Conservation (phyloP, 2,113 vertebrate genomes). For the Lasiurus cinereus region DNA sequence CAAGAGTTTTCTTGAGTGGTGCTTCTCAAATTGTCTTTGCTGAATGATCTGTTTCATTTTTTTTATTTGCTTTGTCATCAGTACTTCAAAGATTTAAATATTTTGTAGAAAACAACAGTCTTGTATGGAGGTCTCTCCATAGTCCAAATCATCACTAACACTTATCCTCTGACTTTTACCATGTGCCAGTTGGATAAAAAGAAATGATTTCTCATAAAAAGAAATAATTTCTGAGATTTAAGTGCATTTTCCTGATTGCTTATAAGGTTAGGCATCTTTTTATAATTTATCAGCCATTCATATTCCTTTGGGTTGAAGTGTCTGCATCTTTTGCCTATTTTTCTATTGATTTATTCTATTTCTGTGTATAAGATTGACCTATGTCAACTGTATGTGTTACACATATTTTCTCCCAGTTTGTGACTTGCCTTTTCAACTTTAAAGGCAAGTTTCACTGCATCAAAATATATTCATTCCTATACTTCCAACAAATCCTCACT, state of each 20-base stretch:
- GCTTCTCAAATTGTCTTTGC: neutral
- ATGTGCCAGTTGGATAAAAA: neutral
- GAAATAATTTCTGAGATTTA: neutral
- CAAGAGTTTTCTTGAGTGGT: neutral
- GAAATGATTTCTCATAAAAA: neutral
- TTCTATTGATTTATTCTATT: neutral
- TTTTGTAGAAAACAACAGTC: neutral
- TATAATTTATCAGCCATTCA: neutral
- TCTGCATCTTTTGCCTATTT: neutral
- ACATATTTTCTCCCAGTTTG: neutral
- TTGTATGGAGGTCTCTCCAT: neutral
- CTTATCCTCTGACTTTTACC: neutral
- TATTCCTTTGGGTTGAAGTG: neutral
- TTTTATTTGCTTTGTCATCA: neutral
- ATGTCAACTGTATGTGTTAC: neutral
- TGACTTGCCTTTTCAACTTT: constrained; percentile 5
- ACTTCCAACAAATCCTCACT: neutral
- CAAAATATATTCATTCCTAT: neutral
- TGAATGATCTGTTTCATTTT: neutral
- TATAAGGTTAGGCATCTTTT: neutral
- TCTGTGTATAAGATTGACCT: neutral
- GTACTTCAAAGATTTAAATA: neutral
- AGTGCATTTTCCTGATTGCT: neutral
- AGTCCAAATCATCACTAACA: neutral
- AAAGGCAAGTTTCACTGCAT: neutral